Evolutionary conservation across 2,797 vertebrate genomes (phyloP).

Genomic region (Eleutherodactylus coqui): DNA sequence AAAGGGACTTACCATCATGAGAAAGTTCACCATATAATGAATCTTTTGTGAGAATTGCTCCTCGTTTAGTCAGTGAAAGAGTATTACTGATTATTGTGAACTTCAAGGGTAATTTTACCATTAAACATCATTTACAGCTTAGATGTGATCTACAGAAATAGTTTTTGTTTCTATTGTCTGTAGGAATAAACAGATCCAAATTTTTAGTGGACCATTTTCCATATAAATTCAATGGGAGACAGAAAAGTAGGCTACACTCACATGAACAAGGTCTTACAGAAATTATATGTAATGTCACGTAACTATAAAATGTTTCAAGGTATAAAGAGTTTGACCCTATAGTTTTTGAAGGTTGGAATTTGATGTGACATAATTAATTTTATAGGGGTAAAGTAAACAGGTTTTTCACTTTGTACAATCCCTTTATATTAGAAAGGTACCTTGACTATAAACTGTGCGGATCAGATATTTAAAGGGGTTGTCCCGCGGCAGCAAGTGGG

Average conservation of each 20-base stretch:
- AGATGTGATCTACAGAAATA: neutral
- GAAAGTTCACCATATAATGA: constrained; percentile 25
- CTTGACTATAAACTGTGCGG: too few species aligned
- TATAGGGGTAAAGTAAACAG: too few species aligned
- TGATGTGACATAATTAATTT: too few species aligned
- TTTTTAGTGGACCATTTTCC: neutral
- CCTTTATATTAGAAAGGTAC: too few species aligned
- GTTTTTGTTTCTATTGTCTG: neutral
- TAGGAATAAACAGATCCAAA: neutral
- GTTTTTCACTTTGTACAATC: too few species aligned
- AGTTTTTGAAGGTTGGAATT: too few species aligned
- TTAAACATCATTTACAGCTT: neutral
- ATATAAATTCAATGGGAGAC: neutral
- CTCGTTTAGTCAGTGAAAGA: neutral
- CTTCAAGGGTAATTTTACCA: neutral
- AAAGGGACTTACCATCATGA: constrained; percentile 22
- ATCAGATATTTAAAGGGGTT: too few species aligned
- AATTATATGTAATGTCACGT: too few species aligned
- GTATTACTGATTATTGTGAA: neutral
- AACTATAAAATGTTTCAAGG: too few species aligned
- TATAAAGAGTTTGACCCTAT: too few species aligned
- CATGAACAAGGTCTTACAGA: too few species aligned
- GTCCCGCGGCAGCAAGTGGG: too few species aligned
- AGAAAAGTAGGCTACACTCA: neutral
- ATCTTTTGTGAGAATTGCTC: neutral